Conservation (phyloP, 2,113 vertebrate genomes). For the Archilochus colubris region DNA sequence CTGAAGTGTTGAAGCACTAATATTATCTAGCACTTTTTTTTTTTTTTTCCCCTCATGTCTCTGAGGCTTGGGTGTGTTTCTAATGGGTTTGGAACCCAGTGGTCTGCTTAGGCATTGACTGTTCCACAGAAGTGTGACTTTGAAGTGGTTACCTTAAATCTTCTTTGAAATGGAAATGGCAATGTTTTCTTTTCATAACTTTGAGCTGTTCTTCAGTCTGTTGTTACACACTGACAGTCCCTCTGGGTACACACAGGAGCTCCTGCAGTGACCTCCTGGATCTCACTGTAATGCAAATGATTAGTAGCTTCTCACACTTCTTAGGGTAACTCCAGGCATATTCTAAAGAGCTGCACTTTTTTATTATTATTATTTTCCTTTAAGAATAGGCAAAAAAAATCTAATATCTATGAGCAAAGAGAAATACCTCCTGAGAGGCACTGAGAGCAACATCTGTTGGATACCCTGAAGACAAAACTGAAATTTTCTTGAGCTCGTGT, state of each 20-base stretch:
- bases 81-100: neutral
- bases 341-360: neutral
- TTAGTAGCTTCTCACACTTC: neutral
- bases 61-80: neutral
- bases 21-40: neutral
- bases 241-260: neutral
- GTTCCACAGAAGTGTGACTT: neutral
- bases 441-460: neutral
- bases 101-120: neutral
- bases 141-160: neutral
- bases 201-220: neutral
- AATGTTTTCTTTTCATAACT: neutral
- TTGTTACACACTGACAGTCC: neutral
- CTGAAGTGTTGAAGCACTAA: neutral
- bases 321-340: neutral
- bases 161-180: slow-evolving; percentile 9
- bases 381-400: neutral
- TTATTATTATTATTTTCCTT: neutral
- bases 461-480: neutral
- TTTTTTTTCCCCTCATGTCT: neutral
- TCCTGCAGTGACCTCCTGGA: neutral
- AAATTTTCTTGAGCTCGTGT: neutral
- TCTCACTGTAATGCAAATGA: neutral
- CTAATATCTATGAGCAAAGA: neutral
- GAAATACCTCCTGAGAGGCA: neutral